phyloP scores from a whole-genome alignment of 2,797 vertebrate species.

The Rachycentron canadum region DNA sequence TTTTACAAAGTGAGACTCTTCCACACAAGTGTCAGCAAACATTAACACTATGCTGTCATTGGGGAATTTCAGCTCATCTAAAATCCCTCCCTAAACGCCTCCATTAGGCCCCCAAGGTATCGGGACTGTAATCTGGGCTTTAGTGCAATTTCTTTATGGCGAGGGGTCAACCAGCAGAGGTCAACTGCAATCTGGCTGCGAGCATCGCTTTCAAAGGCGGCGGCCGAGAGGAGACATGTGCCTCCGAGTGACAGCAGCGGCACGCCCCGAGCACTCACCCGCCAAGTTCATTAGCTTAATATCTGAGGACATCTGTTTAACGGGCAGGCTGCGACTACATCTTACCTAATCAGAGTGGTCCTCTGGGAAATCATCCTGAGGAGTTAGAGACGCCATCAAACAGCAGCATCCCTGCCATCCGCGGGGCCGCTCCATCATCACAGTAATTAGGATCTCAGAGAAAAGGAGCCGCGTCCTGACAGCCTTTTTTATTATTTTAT shows the following conservation, averaged over 20 bases:
- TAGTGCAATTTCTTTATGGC: conserved; percentile 53
- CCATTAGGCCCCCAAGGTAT: conserved; percentile 39
- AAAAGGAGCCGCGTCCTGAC: conserved; percentile 40
- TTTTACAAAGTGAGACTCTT: conserved; percentile 50
- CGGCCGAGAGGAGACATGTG: conserved; percentile 4
- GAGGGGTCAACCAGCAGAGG: conserved; percentile 50
- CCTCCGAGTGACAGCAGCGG: conserved; percentile 34
- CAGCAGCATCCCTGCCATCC: conserved; percentile 41
- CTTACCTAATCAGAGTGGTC: conserved; percentile 64
- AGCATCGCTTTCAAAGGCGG: conserved; percentile 45
- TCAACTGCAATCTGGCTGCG: conserved; percentile 37
- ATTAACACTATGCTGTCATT: conserved; percentile 38
- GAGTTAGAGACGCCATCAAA: conserved; percentile 59
- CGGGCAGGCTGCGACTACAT: conserved; percentile 51
- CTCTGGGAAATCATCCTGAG: conserved; percentile 73
- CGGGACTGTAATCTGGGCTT: conserved; percentile 32
- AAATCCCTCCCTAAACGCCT: conserved; percentile 46
- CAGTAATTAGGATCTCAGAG: conserved; percentile 59
- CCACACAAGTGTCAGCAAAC: conserved; percentile 25
- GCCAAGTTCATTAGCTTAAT: conserved; percentile 74
- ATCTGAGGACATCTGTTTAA: conserved; percentile 73
- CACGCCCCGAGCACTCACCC: conserved; percentile 33
- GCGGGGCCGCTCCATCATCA: conserved; percentile 40
- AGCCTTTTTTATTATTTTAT: conserved; percentile 38
- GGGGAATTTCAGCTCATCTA: conserved; percentile 52